These are phyloP conservation scores for Druceiella hillmani DNA, from an alignment of 2,888 invertebrate species.

Conservation along the genomic window DNA sequence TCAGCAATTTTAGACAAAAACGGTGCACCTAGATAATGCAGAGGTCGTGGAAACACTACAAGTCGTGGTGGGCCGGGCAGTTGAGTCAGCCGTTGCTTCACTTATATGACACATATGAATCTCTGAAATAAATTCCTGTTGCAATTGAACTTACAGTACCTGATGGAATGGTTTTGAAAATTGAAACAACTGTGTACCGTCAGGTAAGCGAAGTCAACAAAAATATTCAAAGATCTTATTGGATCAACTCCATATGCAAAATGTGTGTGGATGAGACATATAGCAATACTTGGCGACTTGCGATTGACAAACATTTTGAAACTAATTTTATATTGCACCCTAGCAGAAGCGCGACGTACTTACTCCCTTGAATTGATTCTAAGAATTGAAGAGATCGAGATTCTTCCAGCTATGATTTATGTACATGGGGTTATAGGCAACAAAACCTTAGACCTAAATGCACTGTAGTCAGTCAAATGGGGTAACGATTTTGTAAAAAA, in stretches of 20 bases:
- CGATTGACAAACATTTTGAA: slow-evolving; percentile 7
- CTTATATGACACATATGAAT: slow-evolving; percentile 4
- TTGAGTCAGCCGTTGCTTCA: slow-evolving; percentile 7
- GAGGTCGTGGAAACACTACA: slow-evolving; percentile 3
- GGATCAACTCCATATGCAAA: slow-evolving; percentile 12
- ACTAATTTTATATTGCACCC: slow-evolving; percentile 8
- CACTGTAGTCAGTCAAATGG: slow-evolving; percentile 10
- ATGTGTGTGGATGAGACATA: slow-evolving; percentile 11
- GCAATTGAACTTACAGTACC: slow-evolving; percentile 3
- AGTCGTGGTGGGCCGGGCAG: slow-evolving; percentile 8
- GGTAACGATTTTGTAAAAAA: slow-evolving; percentile 4
- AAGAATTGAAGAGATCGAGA: slow-evolving; percentile 7
- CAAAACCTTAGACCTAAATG: slow-evolving; percentile 7
- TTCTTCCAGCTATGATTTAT: slow-evolving; percentile 9
- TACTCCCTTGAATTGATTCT: slow-evolving; percentile 6
- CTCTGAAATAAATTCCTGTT: too few species aligned
- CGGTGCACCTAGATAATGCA: too few species aligned
- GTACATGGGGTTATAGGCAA: slow-evolving; percentile 5
- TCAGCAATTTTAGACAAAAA: neutral
- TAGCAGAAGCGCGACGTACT: slow-evolving; percentile 9
- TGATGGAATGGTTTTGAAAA: slow-evolving; percentile 7
- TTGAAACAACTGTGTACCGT: slow-evolving; percentile 4
- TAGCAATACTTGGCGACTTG: slow-evolving; percentile 9
- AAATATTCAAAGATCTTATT: slow-evolving; percentile 11
- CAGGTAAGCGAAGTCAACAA: slow-evolving; percentile 9